Percentiles rank a stretch among this genome's conserved stretches.
Conservation (phyloP, 2,113 vertebrate species). For the Candoia aspera region DNA sequence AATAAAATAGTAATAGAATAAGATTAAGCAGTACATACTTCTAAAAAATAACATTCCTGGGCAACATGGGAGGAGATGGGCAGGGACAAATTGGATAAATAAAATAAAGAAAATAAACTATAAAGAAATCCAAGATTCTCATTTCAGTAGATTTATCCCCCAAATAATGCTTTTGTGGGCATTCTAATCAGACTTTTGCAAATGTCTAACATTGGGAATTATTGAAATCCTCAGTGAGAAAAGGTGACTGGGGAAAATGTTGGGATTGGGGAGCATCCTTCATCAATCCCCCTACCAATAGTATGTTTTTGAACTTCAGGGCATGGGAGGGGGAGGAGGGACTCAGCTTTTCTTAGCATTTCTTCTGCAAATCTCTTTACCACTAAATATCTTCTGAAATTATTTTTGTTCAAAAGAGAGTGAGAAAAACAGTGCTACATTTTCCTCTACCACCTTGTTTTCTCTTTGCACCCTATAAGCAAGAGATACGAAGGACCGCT, state of each 20-base stretch:
- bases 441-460: background rate
- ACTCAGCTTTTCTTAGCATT: background rate
- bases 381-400: background rate
- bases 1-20: background rate
- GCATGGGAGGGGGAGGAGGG: background rate
- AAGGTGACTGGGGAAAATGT: background rate
- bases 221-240: background rate
- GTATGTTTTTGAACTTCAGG: background rate
- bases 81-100: no score
- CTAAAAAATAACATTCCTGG: background rate
- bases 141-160: background rate
- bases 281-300: background rate
- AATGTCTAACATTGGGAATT: background rate
- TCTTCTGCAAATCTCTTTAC: background rate
- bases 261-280: background rate
- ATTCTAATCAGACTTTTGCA: background rate
- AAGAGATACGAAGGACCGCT: background rate
- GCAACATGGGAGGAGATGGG: no score
- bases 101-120: no score
- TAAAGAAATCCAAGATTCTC: background rate
- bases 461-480: background rate
- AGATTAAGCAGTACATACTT: background rate
- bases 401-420: background rate
- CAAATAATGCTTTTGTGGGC: background rate
- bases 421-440: background rate